These are phyloP conservation scores for Prenolepis imparis DNA, from an alignment of 2,888 invertebrate genomes.

Conservation along the genomic window DNA sequence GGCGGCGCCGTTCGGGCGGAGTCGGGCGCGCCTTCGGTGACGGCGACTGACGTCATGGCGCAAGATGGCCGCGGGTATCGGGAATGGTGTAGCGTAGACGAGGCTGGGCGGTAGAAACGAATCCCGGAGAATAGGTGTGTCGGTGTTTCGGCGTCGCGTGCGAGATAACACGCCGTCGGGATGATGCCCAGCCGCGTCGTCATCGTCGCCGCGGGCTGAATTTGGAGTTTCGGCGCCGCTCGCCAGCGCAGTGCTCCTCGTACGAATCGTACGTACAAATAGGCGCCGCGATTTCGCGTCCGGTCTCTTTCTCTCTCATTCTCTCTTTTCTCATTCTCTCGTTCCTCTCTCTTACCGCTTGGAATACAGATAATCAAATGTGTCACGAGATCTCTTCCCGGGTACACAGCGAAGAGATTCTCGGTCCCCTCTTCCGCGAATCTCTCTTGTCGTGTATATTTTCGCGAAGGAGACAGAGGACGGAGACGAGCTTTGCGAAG, in stretches of 20 bases:
- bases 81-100: constrained; percentile 89
- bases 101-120: constrained; percentile 89
- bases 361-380: constrained; percentile 27
- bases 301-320: constrained; percentile 43
- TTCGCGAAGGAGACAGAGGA: neutral
- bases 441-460: neutral
- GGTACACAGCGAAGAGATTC: neutral
- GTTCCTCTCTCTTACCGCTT: constrained; percentile 8
- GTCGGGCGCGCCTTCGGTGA: constrained; percentile 70
- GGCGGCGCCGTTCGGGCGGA: constrained; percentile 65
- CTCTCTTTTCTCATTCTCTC: neutral
- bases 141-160: constrained; percentile 84
- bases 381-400: neutral
- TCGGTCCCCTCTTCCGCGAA: neutral
- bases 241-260: constrained; percentile 58
- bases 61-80: constrained; percentile 93
- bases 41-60: constrained; percentile 89
- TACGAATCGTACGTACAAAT: constrained; percentile 63
- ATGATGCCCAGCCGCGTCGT: constrained; percentile 61
- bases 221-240: constrained; percentile 43
- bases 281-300: constrained; percentile 63
- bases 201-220: constrained; percentile 58
- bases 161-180: constrained; percentile 71
- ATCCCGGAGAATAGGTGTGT: constrained; percentile 90
- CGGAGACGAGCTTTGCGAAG: neutral